phyloP scores from a whole-genome alignment of 1,140 invertebrate species.

The Popillia japonica region DNA sequence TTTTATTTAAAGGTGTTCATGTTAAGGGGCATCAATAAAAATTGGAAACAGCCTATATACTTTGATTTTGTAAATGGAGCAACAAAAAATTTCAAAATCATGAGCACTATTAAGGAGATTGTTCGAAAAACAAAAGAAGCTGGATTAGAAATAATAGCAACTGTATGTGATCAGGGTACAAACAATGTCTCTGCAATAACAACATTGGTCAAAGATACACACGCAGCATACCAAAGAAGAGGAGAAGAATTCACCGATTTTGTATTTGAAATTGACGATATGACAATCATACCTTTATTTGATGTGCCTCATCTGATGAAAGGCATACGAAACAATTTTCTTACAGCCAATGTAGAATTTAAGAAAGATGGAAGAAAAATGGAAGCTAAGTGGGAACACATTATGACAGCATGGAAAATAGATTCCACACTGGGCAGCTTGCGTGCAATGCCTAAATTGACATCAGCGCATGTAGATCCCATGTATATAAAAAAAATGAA shows the following conservation, averaged over 20 bases:
- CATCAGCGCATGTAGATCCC: constrained; percentile 4
- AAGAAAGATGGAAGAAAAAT: background rate
- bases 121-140: background rate
- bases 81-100: background rate
- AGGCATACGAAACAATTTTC: constrained; percentile 12
- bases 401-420: background rate
- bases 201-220: background rate
- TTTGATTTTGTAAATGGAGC: constrained; percentile 17
- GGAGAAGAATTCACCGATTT: background rate
- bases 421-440: background rate
- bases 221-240: constrained; percentile 1
- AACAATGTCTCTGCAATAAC: constrained; percentile 10
- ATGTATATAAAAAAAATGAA: constrained; percentile 10
- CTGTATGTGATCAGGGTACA: constrained; percentile 15
- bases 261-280: constrained; percentile 10
- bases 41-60: constrained; percentile 24
- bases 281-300: constrained; percentile 9
- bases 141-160: background rate
- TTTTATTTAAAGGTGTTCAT: constrained; percentile 21
- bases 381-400: constrained; percentile 11
- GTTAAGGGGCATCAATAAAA: constrained; percentile 16
- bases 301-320: constrained; percentile 9
- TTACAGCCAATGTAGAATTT: background rate
- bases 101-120: background rate
- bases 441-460: constrained; percentile 4